Evolutionary conservation across 2,113 vertebrate genomes (phyloP).

Genomic region (Halcyon malimbica): DNA sequence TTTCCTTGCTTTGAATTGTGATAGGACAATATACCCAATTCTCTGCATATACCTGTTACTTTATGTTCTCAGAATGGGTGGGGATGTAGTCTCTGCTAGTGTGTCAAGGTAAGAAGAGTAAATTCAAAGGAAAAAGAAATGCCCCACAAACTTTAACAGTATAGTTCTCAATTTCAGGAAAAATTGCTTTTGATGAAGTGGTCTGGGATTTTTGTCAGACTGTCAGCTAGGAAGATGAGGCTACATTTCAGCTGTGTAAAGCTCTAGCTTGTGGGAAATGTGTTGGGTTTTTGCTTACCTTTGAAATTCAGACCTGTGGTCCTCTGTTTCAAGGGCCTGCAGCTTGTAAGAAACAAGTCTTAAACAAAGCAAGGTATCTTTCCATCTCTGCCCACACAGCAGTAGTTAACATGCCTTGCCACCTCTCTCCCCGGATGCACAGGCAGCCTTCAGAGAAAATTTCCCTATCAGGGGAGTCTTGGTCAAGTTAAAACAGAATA

Average conservation of each 20-base stretch:
- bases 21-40: not conserved
- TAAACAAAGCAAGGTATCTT: not conserved
- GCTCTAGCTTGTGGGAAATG: not conserved
- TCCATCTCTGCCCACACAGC: not conserved
- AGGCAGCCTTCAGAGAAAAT: constrained; percentile 14
- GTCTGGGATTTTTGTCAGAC: not conserved
- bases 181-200: not conserved
- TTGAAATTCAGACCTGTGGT: constrained; percentile 21
- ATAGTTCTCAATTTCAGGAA: not conserved
- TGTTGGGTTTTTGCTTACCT: not conserved
- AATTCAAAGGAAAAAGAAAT: not conserved
- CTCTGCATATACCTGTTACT: not conserved
- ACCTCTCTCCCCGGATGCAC: not conserved
- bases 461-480: not conserved
- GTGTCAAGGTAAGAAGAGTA: not conserved
- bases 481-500: constrained; percentile 31
- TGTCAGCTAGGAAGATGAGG: not conserved
- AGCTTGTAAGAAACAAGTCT: not conserved
- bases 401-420: not conserved
- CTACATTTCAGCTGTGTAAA: not conserved
- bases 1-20: not conserved
- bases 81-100: not conserved
- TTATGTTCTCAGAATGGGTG: not conserved
- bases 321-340: not conserved
- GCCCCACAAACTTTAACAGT: not conserved